A percentile compares a stretch with the other conserved stretches of the same genome.
Evolutionary conservation across 2,888 invertebrate species (phyloP).

Genomic region (Nomada ruficornis): DNA sequence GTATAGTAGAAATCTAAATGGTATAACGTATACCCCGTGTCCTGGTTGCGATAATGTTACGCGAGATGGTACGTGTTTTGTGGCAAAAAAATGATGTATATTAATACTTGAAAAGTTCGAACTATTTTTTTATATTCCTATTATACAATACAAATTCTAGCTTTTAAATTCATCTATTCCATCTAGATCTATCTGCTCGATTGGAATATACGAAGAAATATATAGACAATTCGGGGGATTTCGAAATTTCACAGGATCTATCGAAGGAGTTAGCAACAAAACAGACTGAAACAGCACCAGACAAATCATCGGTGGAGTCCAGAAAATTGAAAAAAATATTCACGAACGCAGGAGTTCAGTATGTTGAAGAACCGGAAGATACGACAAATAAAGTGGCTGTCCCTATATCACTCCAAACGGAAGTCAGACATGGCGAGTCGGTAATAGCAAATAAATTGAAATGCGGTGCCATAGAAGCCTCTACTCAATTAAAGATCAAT

Average conservation of each 20-base stretch:
- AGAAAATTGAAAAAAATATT: background rate
- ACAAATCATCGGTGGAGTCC: background rate
- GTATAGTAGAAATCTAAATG: slow-evolving; percentile 6
- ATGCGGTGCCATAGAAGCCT: slow-evolving; percentile 26
- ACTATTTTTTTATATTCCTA: background rate
- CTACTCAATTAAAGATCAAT: slow-evolving; percentile 22
- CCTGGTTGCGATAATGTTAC: slow-evolving; percentile 18
- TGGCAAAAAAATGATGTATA: background rate
- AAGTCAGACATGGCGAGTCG: slow-evolving; percentile 7
- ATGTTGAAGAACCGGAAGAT: background rate
- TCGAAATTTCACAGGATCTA: background rate
- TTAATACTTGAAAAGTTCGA: background rate
- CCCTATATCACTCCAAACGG: background rate
- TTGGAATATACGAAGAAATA: background rate
- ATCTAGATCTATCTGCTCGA: background rate
- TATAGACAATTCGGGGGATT: slow-evolving; percentile 15
- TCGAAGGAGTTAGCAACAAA: background rate
- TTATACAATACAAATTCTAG: background rate
- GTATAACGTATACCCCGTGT: background rate
- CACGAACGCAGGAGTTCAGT: slow-evolving; percentile 3
- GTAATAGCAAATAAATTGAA: slow-evolving; percentile 7
- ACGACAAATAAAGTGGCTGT: background rate
- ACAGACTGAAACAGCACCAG: background rate
- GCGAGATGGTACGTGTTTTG: background rate
- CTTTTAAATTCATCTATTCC: background rate